These are phyloP conservation scores for Rutpela maculata DNA, from an alignment of 2,888 invertebrate species.

Conservation along the genomic window DNA sequence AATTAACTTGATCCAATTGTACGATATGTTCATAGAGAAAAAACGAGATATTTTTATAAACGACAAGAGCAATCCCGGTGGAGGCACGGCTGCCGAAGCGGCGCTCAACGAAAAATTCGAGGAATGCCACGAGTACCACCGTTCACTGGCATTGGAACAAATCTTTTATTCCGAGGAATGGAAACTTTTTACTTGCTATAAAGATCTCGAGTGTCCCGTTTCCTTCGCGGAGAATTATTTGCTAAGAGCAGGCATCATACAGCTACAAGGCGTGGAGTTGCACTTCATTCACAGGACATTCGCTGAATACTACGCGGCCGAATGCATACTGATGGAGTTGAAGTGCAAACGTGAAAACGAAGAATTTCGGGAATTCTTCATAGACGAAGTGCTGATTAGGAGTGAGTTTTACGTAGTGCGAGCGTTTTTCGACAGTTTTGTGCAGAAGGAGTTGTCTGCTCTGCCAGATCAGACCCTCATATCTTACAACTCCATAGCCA, in stretches of 20 bases:
- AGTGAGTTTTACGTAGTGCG: constrained; percentile 4
- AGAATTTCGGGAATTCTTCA: constrained; percentile 13
- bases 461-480: background rate
- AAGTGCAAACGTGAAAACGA: constrained; percentile 1
- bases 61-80: constrained; percentile 16
- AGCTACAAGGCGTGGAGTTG: constrained; percentile 9
- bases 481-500: background rate
- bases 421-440: constrained; percentile 13
- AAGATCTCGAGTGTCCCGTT: background rate
- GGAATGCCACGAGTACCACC: constrained; percentile 15
- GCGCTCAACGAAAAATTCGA: constrained; percentile 14
- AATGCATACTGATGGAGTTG: constrained; percentile 21
- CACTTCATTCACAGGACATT: constrained; percentile 31
- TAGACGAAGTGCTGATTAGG: constrained; percentile 19
- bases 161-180: constrained; percentile 10
- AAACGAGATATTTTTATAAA: constrained; percentile 26
- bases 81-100: background rate
- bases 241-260: constrained; percentile 12
- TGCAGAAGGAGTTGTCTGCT: background rate
- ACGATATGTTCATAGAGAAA: constrained; percentile 4
- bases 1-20: constrained; percentile 31
- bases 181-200: background rate
- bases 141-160: background rate
- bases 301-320: constrained; percentile 28
- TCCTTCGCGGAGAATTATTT: constrained; percentile 6